phyloP scores from a whole-genome alignment of 2,888 invertebrate genomes.

The Coenonympha arcania region DNA sequence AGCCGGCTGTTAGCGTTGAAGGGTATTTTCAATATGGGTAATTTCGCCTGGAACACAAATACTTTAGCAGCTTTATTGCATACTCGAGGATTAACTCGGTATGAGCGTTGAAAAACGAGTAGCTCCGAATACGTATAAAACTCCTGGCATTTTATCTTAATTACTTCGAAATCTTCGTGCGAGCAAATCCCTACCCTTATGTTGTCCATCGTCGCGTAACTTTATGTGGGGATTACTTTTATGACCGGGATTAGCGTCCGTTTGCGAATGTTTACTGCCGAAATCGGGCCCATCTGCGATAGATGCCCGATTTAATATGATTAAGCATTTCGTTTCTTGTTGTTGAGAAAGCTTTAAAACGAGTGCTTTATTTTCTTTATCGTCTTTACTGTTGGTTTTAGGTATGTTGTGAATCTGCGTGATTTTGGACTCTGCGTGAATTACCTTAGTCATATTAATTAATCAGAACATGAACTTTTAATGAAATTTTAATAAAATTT shows the following conservation, averaged over 20 bases:
- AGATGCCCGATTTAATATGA: conserved; percentile 36
- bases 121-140: conserved; percentile 63
- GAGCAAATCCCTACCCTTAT: conserved; percentile 71
- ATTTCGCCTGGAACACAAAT: conserved; percentile 70
- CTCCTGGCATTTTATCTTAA: conserved; percentile 71
- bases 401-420: no score
- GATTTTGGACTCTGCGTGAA: no score
- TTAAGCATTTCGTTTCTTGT: conserved; percentile 24
- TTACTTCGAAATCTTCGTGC: conserved; percentile 71
- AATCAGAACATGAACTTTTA: no score
- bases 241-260: conserved; percentile 69
- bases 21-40: conserved; percentile 74
- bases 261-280: conserved; percentile 70
- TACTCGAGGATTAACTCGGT: conserved; percentile 69
- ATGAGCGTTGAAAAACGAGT: conserved; percentile 68
- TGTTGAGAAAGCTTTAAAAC: conserved; percentile 5
- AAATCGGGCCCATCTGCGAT: conserved; percentile 50
- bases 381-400: background rate
- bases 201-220: conserved; percentile 72
- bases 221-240: conserved; percentile 74
- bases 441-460: no score
- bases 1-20: conserved; percentile 64
- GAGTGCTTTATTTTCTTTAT: background rate
- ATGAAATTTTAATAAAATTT: no score
- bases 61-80: conserved; percentile 71